Percentiles rank a stretch among this genome's conserved stretches.
Conservation (phyloP, 2,888 invertebrate species). For the Xanthostigma xanthostigma region DNA sequence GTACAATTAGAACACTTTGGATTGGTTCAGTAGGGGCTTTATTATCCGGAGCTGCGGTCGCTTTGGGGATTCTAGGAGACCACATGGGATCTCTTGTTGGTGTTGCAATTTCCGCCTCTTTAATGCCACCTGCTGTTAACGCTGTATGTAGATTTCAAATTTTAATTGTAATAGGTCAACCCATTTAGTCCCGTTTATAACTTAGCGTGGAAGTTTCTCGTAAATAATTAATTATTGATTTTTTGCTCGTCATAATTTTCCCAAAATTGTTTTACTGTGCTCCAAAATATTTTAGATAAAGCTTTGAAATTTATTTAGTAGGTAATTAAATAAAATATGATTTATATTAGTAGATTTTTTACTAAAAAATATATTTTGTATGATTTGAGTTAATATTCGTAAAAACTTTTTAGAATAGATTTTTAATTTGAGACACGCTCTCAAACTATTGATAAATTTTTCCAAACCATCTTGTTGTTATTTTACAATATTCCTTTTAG, state of each 20-base stretch:
- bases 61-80: constrained; percentile 61
- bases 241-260: too few relatives aligned
- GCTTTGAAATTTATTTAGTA: too few relatives aligned
- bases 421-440: too few relatives aligned
- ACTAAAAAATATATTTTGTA: too few relatives aligned
- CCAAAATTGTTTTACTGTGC: too few relatives aligned
- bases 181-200: neutral
- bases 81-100: constrained; percentile 66
- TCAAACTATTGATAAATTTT: neutral
- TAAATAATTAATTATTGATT: neutral
- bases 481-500: constrained; percentile 23
- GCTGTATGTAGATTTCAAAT: constrained; percentile 34
- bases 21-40: constrained; percentile 59
- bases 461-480: neutral
- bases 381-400: too few relatives aligned
- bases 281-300: too few relatives aligned
- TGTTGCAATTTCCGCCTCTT: constrained; percentile 67
- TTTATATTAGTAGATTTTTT: too few relatives aligned
- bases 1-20: constrained; percentile 48
- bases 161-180: neutral
- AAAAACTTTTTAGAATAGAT: too few relatives aligned
- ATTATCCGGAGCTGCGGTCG: constrained; percentile 64
- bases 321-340: too few relatives aligned
- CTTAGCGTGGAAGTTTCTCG: neutral
- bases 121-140: constrained; percentile 69